Conservation (phyloP, 1,140 invertebrate species). For the Aphis gossypii region DNA sequence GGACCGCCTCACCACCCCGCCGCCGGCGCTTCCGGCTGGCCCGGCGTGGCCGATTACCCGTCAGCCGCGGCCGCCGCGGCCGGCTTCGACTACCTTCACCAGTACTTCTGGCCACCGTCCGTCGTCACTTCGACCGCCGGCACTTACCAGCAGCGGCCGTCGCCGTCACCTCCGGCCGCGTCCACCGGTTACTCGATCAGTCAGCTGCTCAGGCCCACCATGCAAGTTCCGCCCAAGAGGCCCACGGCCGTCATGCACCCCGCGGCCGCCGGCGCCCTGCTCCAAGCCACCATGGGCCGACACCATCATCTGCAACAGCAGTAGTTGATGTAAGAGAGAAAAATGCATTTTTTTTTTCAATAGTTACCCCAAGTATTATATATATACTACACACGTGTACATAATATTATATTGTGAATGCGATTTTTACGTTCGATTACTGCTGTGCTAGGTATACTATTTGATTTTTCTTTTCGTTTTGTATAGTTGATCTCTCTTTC, state of each 20-base stretch:
- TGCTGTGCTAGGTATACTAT: background rate
- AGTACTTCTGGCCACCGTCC: slow-evolving; percentile 44
- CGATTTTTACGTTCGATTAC: background rate
- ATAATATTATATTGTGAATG: background rate
- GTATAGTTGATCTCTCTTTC: slow-evolving; percentile 43
- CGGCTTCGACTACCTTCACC: slow-evolving; percentile 44
- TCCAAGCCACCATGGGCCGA: slow-evolving; percentile 34
- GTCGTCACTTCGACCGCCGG: background rate
- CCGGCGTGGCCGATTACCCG: slow-evolving; percentile 35
- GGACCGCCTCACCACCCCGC: slow-evolving; percentile 61
- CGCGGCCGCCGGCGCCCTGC: slow-evolving; percentile 24
- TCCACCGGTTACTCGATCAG: slow-evolving; percentile 45
- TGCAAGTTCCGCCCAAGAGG: slow-evolving; percentile 42
- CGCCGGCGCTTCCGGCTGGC: background rate
- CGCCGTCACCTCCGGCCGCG: background rate
- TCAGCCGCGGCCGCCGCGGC: background rate
- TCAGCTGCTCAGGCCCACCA: slow-evolving; percentile 37
- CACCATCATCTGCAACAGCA: slow-evolving; percentile 19
- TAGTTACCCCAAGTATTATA: slow-evolving; percentile 6
- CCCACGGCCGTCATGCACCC: slow-evolving; percentile 51
- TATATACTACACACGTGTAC: background rate
- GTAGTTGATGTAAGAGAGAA: background rate
- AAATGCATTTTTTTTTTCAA: background rate
- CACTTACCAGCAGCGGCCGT: background rate
- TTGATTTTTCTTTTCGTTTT: background rate